Percentiles rank a stretch among this genome's conserved stretches.
Conservation (phyloP, 1,140 invertebrate species). For the Scylla paramamosain region DNA sequence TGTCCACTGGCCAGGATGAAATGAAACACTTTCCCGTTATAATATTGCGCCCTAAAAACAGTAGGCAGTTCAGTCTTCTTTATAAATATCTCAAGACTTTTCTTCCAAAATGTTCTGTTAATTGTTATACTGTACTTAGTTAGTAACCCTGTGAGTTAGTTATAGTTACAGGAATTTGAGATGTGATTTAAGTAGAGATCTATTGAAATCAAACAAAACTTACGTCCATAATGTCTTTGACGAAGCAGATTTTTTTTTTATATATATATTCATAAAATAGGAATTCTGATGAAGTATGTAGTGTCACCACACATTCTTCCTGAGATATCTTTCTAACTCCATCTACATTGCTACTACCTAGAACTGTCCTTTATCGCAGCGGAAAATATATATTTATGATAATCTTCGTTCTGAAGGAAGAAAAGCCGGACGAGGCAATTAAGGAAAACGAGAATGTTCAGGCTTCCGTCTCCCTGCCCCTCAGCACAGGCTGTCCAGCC, state of each 20-base stretch:
- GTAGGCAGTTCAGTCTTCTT: conserved; percentile 20
- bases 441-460: not conserved
- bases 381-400: conserved; percentile 51
- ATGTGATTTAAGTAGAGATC: not conserved
- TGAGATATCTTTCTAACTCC: conserved; percentile 73
- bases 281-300: conserved; percentile 56
- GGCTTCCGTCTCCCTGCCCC: no score
- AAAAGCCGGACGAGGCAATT: not conserved
- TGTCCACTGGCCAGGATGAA: not conserved
- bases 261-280: conserved; percentile 38
- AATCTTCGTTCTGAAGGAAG: conserved; percentile 32
- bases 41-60: not conserved
- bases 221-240: not conserved
- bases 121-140: not conserved
- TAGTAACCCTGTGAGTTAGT: conserved; percentile 43
- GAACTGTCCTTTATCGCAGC: conserved; percentile 61
- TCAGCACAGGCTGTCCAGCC: no score
- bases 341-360: conserved; percentile 69
- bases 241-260: conserved; percentile 30
- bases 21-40: not conserved
- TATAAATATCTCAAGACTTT: conserved; percentile 1
- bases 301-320: conserved; percentile 62
- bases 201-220: not conserved
- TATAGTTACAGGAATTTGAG: not conserved
- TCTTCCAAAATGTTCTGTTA: conserved; percentile 31